Base-by-base conservation (phyloP, 2,797 vertebrate genomes). In the Parotocinclus haroldoi region DNA sequence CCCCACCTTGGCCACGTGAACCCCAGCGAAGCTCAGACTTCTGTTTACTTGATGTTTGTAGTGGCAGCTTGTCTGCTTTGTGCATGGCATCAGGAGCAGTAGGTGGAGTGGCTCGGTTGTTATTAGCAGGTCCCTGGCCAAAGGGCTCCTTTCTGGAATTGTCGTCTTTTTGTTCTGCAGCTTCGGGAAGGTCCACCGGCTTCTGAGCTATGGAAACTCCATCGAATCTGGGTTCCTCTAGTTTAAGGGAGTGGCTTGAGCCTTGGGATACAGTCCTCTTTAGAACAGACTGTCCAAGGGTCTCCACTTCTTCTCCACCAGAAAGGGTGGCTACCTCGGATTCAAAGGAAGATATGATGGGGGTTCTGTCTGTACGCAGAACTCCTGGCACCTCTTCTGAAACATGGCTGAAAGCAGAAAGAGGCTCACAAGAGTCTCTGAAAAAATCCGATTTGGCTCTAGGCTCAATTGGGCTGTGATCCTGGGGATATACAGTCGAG, bases 21-120 rank as follows among this genome's bases (percentile, higher is more conserved):
- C 94, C 96, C 97, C 96, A 99, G 3, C 96, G 93, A 45, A 95
- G 90, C 80, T 99, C 97, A 12, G 93, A 86, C 77, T 98, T 99
- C 51, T 93, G 89, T 75, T 98, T 99, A 82, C 83, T 93, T 0
- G 88, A 69, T 3, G 76, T 74, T 6, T 87, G 86, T 56, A 88
- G 52, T 60, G 85, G 81, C 48, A 93, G 76, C 77, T 98, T 99
- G 67, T 98, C 96, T 54, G 84, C 77, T 88, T 98, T 98, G 82
- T 92, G 88, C 67, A 86, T 79, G 76, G 88, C 87, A 77, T 98
- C 96, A 18, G 85, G 82, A 39, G 63, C 13, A 13, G 67, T 37
- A 45, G 90, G 90, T 40, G 89, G 86, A 2, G 88, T 89, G 11
- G 86, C 74, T 53, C 88, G 84, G 74, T 71, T 88, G 80, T 74